A percentile compares a stretch with the other conserved stretches of the same genome.
Evolutionary conservation across 2,888 invertebrate genomes (phyloP).

Genomic region (Leptinotarsa rubiginosa): DNA sequence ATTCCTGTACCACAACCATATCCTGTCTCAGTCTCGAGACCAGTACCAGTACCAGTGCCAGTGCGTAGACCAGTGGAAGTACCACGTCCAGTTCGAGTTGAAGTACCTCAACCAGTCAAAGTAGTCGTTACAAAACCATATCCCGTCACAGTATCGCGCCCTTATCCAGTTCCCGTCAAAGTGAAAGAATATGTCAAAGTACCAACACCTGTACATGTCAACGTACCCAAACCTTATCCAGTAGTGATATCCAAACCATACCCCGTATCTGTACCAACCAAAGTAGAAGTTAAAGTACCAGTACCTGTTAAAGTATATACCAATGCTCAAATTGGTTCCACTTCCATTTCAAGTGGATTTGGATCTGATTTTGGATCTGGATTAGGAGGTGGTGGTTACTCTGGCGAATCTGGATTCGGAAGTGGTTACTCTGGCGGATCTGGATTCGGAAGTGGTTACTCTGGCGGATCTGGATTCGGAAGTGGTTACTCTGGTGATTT

Average conservation of each 20-base stretch:
- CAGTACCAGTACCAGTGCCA: conserved; percentile 57
- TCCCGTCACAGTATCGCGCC: conserved; percentile 57
- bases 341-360: conserved; percentile 25
- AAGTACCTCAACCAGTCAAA: conserved; percentile 59
- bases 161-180: conserved; percentile 56
- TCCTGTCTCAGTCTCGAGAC: conserved; percentile 54
- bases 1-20: conserved; percentile 58
- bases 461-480: conserved; percentile 21
- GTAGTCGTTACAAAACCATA: conserved; percentile 56
- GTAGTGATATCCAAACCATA: conserved; percentile 58
- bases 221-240: conserved; percentile 58
- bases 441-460: conserved; percentile 18
- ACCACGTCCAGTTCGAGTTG: conserved; percentile 57
- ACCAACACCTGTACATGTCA: conserved; percentile 57
- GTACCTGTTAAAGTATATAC: conserved; percentile 55
- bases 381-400: conserved; percentile 18
- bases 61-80: conserved; percentile 58
- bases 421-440: conserved; percentile 24
- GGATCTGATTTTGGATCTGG: conserved; percentile 16
- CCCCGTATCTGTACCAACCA: conserved; percentile 57
- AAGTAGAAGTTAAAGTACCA: conserved; percentile 56
- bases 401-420: conserved; percentile 21
- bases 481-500: conserved; percentile 17
- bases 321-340: conserved; percentile 43
- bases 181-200: conserved; percentile 58